Evolutionary conservation across 2,113 vertebrate species (phyloP), one percentile per base, ranked within the genome.

Genomic region (Corydoras sp.): DNA sequence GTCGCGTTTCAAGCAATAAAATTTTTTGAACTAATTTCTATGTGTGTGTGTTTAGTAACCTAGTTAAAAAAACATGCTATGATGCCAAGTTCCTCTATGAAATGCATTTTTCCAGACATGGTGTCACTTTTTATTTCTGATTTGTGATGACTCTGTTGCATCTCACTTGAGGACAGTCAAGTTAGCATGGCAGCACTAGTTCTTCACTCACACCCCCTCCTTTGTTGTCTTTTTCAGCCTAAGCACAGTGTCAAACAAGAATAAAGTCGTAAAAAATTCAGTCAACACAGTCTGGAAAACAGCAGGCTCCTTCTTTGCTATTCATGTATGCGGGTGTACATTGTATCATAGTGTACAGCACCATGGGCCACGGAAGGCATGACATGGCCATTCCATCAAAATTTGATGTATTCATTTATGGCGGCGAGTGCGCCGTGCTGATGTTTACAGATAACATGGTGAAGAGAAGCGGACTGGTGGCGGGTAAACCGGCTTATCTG

Each of bases 281-380:
- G 88, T 88, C 82, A 86, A 85, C 85, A 85, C 18, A 30, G 60
- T 79, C 75, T 64, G 66, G 76, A 58, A 71, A 80, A 70, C 70
- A 70, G 62, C 54, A 66, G 15, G 53, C 75, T 77, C 73, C 83
- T 85, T 75, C 79, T 87, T 89, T 84, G 63, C 81, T 86, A 89
- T 89, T 88, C 87, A 89, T 88, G 83, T 86, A 88, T 88, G 83
- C 86, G 60, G 86, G 82, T 82, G 81, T 87, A 86, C 83, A 84
- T 86, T 83, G 84, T 86, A 86, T 88, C 88, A 84, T 81, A 79
- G 83, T 60, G 61, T 73, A 69, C 76, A 74, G 55, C 49, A 71
- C 68, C 80, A 79, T 81, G 78, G 81, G 80, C 81, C 59, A 71
- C 74, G 81, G 71, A 80, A 35, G 31, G 14, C 65, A 77, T 70